phyloP scores from a whole-genome alignment of 2,113 vertebrate genomes.

The Pangasianodon hypophthalmus region DNA sequence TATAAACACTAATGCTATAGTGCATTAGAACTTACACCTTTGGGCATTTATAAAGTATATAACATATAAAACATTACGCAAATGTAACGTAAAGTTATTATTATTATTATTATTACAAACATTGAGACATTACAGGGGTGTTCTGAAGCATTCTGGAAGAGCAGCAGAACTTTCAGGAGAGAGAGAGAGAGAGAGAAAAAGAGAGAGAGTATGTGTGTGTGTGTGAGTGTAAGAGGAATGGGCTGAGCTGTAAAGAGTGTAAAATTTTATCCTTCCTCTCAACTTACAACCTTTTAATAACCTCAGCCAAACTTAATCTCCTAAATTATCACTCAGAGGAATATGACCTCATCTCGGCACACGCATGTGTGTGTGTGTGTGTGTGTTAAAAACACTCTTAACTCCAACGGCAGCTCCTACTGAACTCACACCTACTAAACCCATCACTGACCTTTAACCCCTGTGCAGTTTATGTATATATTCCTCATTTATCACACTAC shows the following conservation, averaged over 20 bases:
- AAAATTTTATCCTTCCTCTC: slow-evolving; percentile 20
- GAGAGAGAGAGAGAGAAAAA: neutral
- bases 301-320: slow-evolving; percentile 1
- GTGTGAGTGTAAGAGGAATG: neutral
- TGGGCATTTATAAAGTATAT: neutral
- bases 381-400: neutral
- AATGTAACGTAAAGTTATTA: neutral
- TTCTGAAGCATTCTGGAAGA: neutral
- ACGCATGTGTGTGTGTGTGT: neutral
- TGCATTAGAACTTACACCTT: neutral
- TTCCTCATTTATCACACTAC: no score
- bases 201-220: neutral
- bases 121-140: neutral
- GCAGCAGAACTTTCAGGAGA: neutral
- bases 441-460: neutral
- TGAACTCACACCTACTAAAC: neutral
- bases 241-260: neutral
- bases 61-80: neutral
- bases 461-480: neutral
- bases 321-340: slow-evolving; percentile 8
- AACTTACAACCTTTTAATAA: slow-evolving; percentile 34
- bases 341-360: neutral
- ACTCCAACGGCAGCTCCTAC: neutral
- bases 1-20: neutral
- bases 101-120: neutral